These are phyloP conservation scores for Limnephilus rhombicus DNA, from an alignment of 2,888 invertebrate genomes.

Conservation along the genomic window DNA sequence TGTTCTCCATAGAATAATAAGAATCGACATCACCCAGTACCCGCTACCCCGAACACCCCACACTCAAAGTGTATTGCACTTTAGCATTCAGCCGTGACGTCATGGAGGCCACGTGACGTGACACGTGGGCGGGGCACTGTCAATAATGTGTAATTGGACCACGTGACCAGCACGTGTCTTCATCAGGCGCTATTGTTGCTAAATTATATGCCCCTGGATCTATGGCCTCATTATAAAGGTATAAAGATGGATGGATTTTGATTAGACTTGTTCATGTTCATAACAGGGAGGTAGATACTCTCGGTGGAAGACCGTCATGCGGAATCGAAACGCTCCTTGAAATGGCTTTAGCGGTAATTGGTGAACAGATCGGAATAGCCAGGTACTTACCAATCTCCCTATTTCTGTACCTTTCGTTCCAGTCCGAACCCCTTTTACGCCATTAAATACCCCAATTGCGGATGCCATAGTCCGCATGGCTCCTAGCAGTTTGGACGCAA, in stretches of 20 bases:
- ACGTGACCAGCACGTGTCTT: conserved; percentile 60
- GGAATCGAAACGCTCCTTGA: too few relatives aligned
- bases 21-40: neutral
- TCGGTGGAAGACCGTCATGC: too few relatives aligned
- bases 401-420: too few relatives aligned
- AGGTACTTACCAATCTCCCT: too few relatives aligned
- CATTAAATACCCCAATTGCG: too few relatives aligned
- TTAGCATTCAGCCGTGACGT: conserved; percentile 48
- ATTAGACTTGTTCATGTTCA: neutral
- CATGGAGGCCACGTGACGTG: conserved; percentile 51
- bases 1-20: conserved; percentile 8
- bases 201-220: conserved; percentile 47
- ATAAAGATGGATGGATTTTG: neutral
- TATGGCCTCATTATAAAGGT: neutral
- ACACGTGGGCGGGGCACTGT: conserved; percentile 47
- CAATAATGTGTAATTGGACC: conserved; percentile 50
- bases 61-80: neutral
- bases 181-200: conserved; percentile 59
- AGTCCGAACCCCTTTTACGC: too few relatives aligned
- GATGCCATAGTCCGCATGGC: too few relatives aligned
- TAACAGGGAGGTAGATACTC: too few relatives aligned
- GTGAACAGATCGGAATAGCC: too few relatives aligned
- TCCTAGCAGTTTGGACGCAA: too few relatives aligned
- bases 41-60: neutral
- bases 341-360: too few relatives aligned